Conservation (phyloP, 2,888 invertebrate species). For the Sarcophaga carnaria region DNA sequence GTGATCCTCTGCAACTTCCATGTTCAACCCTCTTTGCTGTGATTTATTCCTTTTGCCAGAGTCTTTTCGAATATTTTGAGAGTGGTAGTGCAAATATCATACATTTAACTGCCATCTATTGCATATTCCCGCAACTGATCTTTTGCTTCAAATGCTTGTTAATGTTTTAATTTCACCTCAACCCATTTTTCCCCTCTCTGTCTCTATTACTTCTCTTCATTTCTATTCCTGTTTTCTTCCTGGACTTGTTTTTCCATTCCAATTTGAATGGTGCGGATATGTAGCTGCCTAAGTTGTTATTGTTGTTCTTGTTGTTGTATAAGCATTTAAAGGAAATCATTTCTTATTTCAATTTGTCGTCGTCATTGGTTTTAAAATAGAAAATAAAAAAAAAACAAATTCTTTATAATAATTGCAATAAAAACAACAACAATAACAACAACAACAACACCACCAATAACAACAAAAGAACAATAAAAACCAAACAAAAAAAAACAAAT, state of each 20-base stretch:
- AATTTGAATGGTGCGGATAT: constrained; percentile 65
- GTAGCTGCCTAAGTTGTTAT: background rate
- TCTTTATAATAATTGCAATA: background rate
- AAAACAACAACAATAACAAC: background rate
- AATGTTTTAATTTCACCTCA: constrained; percentile 24
- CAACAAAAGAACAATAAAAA: background rate
- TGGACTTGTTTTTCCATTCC: constrained; percentile 47
- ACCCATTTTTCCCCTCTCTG: background rate
- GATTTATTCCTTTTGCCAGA: background rate
- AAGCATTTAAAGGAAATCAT: constrained; percentile 57
- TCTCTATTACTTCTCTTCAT: background rate
- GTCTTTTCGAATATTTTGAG: background rate
- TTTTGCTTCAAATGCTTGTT: background rate
- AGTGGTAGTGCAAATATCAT: constrained; percentile 42
- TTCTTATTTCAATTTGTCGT: constrained; percentile 54
- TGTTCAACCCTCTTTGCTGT: constrained; percentile 16
- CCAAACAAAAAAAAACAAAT: background rate
- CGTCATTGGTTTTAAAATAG: constrained; percentile 19
- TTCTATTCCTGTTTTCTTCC: constrained; percentile 1
- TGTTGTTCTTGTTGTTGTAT: constrained; percentile 29
- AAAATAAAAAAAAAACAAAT: background rate
- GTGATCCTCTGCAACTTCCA: background rate
- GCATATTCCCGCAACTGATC: background rate
- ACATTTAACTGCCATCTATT: constrained; percentile 52
- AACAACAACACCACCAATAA: background rate